These are phyloP conservation scores for Leptobrachium ailaonicum DNA, from an alignment of 2,113 vertebrate genomes.

Conservation along the genomic window DNA sequence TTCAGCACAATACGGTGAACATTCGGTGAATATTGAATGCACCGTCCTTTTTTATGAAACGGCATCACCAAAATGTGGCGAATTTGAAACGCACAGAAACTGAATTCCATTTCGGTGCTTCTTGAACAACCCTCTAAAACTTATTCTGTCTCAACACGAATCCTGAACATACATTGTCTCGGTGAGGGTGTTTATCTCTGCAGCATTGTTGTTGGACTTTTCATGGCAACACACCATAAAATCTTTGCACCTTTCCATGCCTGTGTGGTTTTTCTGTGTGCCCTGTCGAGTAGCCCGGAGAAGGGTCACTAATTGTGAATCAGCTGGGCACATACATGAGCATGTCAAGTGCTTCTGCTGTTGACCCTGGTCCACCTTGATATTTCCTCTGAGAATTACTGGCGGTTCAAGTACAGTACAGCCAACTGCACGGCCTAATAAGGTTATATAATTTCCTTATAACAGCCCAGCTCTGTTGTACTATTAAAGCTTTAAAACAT, in stretches of 20 bases:
- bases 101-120: too few relatives aligned
- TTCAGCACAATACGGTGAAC: too few relatives aligned
- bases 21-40: too few relatives aligned
- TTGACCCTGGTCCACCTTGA: conserved; percentile 58
- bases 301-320: conserved; percentile 27
- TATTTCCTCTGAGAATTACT: conserved; percentile 58
- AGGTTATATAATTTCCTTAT: conserved; percentile 89
- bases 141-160: too few relatives aligned
- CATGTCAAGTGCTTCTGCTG: conserved; percentile 47
- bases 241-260: background rate
- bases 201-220: too few relatives aligned
- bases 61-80: too few relatives aligned
- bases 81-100: too few relatives aligned
- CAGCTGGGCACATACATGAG: conserved; percentile 1
- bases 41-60: too few relatives aligned
- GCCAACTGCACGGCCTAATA: conserved; percentile 78
- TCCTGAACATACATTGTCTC: too few relatives aligned
- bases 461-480: conserved; percentile 78
- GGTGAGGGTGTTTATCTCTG: too few relatives aligned
- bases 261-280: background rate
- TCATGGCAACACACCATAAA: too few relatives aligned
- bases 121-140: too few relatives aligned
- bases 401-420: conserved; percentile 67
- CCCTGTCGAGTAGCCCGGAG: conserved; percentile 28
- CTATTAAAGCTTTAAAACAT: conserved; percentile 87